phyloP scores from a whole-genome alignment of 2,888 invertebrate species.

The Lamellibrachia satsuma region DNA sequence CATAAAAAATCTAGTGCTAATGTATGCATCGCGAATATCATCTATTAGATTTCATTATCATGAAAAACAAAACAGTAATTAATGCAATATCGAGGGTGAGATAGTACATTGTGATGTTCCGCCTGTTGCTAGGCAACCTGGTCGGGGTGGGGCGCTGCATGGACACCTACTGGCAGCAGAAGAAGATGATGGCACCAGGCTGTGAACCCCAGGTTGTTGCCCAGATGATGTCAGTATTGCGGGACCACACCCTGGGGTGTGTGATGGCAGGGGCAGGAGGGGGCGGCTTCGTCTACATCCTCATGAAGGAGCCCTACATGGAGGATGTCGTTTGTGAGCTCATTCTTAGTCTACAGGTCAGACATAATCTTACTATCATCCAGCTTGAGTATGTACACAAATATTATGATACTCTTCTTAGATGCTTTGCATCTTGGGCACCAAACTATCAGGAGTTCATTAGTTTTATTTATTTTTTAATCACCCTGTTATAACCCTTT shows the following conservation, averaged over 20 bases:
- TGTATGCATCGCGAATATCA: no score
- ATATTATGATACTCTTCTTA: no score
- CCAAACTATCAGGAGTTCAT: no score
- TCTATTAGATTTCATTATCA: no score
- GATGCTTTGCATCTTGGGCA: no score
- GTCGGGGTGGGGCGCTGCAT: constrained; percentile 59
- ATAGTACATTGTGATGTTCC: constrained; percentile 3
- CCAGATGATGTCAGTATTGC: constrained; percentile 55
- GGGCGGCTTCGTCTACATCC: constrained; percentile 65
- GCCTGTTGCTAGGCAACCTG: constrained; percentile 56
- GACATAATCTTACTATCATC: background rate
- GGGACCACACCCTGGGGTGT: constrained; percentile 47
- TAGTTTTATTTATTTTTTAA: no score
- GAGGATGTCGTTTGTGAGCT: background rate
- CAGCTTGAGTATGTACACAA: background rate
- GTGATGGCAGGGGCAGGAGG: constrained; percentile 66
- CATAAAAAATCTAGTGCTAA: no score
- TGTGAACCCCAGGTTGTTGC: constrained; percentile 63
- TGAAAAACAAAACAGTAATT: background rate
- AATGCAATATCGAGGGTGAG: background rate
- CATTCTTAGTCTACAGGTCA: constrained; percentile 18
- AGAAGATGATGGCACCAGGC: constrained; percentile 66
- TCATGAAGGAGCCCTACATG: constrained; percentile 54
- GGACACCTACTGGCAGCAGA: constrained; percentile 64
- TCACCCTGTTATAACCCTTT: no score